Percentiles rank a stretch among this genome's conserved stretches.
These are phyloP conservation scores for Phoebastria nigripes DNA, from an alignment of 2,797 vertebrate species.

Conservation along the genomic window DNA sequence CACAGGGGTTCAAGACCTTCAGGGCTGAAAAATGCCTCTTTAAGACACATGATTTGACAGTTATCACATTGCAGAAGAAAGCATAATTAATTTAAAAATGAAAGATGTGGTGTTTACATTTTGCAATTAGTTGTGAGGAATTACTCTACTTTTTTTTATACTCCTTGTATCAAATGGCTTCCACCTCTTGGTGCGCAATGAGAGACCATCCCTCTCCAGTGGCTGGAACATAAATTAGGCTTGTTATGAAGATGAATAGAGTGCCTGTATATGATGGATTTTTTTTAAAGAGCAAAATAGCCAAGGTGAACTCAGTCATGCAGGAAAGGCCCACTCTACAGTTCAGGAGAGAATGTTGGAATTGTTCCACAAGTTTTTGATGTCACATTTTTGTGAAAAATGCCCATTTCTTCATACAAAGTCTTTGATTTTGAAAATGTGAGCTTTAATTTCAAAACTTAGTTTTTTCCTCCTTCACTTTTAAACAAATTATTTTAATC, in stretches of 20 bases:
- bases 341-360: neutral
- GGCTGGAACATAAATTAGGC: neutral
- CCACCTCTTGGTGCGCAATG: neutral
- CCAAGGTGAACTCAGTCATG: neutral
- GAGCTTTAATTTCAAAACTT: neutral
- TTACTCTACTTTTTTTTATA: neutral
- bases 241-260: neutral
- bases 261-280: neutral
- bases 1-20: neutral
- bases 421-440: neutral
- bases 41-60: neutral
- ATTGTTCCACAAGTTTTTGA: neutral
- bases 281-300: neutral
- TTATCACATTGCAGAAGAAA: neutral
- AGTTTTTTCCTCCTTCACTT: neutral
- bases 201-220: neutral
- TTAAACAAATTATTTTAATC: neutral
- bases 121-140: neutral
- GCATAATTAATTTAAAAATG: neutral
- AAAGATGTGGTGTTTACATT: neutral
- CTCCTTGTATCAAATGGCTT: neutral
- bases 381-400: neutral
- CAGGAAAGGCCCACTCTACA: neutral
- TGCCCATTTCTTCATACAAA: accelerated
- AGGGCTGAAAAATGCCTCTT: neutral